phyloP scores from a whole-genome alignment of 2,888 invertebrate species.

The Brenthis daphne region DNA sequence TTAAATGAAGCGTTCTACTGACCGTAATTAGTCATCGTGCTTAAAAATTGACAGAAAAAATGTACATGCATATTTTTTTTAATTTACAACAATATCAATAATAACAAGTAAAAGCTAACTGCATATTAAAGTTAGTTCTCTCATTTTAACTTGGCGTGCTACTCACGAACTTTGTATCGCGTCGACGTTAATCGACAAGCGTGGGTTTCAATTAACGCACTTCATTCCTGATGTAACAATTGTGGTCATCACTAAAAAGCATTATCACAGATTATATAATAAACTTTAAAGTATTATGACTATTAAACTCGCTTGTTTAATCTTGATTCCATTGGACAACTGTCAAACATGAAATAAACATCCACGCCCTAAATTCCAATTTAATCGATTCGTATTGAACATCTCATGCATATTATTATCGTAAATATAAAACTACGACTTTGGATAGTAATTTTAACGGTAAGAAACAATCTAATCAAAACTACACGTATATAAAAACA shows the following conservation, averaged over 20 bases:
- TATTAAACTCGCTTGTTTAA: conserved; percentile 60
- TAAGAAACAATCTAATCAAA: too few species aligned
- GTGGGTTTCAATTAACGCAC: conserved; percentile 37
- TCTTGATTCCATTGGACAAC: conserved; percentile 54
- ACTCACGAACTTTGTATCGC: conserved; percentile 4
- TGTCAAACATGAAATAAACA: conserved; percentile 50
- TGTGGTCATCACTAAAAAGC: conserved; percentile 41
- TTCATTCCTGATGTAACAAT: conserved; percentile 53
- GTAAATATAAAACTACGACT: conserved; percentile 37
- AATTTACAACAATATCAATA: too few species aligned
- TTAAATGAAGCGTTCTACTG: conserved; percentile 3
- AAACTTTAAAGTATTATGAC: conserved; percentile 45
- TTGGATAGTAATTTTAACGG: conserved; percentile 20
- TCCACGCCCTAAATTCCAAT: conserved; percentile 52
- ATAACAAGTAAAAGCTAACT: not conserved
- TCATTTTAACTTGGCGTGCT: not conserved
- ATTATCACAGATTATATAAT: too few species aligned
- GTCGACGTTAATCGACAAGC: conserved; percentile 28
- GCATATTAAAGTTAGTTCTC: not conserved
- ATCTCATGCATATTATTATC: conserved; percentile 45
- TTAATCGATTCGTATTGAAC: conserved; percentile 34
- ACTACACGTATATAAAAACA: too few species aligned
- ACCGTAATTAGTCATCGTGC: conserved; percentile 9
- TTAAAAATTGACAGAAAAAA: not conserved
- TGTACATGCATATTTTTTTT: not conserved